Base-by-base conservation (phyloP, 2,797 vertebrate genomes). In the Champsocephalus esox region DNA sequence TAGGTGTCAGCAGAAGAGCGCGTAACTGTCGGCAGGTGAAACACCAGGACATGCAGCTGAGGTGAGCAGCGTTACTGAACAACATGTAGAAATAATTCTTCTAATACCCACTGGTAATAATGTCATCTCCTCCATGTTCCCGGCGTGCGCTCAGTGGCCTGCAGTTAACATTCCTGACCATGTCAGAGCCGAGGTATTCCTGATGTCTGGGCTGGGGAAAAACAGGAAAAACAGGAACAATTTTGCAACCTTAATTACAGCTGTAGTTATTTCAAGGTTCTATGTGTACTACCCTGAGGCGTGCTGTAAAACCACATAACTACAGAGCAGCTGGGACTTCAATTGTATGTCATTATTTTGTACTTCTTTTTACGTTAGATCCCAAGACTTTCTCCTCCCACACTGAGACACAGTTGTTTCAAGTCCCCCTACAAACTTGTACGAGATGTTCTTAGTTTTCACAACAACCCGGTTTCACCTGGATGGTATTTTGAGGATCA, bases 1-100 rank as follows among this genome's bases (percentile, higher is more conserved):
- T 94, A 94, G 94, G 92, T 93, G 94, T 95, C 95, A 95, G 94
- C 85, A 93, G 62, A 94, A 88, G 84, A 87, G 62, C 88, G 28
- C 2, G 28, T 73, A 82, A 3, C 51, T 2, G 4, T 63, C 48
- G 52, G 61, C 59, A 73, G 60, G 41, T 79, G 57, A 14, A 14
- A 17, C 45, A 71, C 56, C 44, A 14, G 41, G 6, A 3, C 12
- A 7, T 41, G 12, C 50, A 58, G 24, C 55, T 57, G 43, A 67
- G 66, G 58, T 62, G 34, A 71, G 28, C 19, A 34, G 28, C 3
- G 1, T 32, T 49, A 5, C 24, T 28, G 38, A 76, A 64, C 63
- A 60, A 56, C 41, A 56, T 65, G 24, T 59, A 66, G 17, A 84
- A 83, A 64, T 67, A 4, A 41, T 41, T 57, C 73, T 64, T 82